These are phyloP conservation scores for Schlechtendalia chinensis DNA, from an alignment of 1,140 invertebrate species.

Conservation along the genomic window DNA sequence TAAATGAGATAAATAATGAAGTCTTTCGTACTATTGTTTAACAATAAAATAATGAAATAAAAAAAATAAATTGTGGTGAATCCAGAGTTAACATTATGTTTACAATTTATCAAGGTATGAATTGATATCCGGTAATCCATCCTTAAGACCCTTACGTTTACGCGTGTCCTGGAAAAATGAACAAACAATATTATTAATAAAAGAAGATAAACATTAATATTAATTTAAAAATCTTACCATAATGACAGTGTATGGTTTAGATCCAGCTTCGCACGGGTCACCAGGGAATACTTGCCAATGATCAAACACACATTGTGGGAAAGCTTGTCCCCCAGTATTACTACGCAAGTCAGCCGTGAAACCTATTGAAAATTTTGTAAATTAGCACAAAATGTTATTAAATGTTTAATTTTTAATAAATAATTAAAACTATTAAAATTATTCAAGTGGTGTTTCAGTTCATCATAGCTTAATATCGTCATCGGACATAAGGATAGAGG, in stretches of 20 bases:
- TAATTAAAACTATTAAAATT: too few relatives aligned
- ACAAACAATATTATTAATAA: slow-evolving; percentile 53
- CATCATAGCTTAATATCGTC: slow-evolving; percentile 44
- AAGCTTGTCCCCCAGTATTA: slow-evolving; percentile 98
- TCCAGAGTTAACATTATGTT: slow-evolving; percentile 42
- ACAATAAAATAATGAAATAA: slow-evolving; percentile 49
- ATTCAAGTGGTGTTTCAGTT: not conserved
- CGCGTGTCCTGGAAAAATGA: slow-evolving; percentile 79
- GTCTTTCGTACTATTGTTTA: slow-evolving; percentile 43
- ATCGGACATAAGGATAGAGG: slow-evolving; percentile 52
- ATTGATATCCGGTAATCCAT: slow-evolving; percentile 87
- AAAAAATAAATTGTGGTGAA: slow-evolving; percentile 11
- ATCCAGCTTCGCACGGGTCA: slow-evolving; percentile 78
- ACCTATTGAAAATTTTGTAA: slow-evolving; percentile 56
- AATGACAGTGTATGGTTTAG: slow-evolving; percentile 82
- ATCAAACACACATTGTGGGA: slow-evolving; percentile 99
- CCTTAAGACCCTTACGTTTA: slow-evolving; percentile 98
- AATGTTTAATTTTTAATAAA: too few relatives aligned
- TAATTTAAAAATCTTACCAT: slow-evolving; percentile 60
- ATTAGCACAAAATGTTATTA: not conserved
- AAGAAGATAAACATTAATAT: not conserved
- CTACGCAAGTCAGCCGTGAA: slow-evolving; percentile 98
- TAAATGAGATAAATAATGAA: slow-evolving; percentile 25
- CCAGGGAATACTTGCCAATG: slow-evolving; percentile 98
- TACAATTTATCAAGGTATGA: slow-evolving; percentile 95